Evolutionary conservation across 1,140 invertebrate genomes (phyloP).

Genomic region (Heliothis subflexa): DNA sequence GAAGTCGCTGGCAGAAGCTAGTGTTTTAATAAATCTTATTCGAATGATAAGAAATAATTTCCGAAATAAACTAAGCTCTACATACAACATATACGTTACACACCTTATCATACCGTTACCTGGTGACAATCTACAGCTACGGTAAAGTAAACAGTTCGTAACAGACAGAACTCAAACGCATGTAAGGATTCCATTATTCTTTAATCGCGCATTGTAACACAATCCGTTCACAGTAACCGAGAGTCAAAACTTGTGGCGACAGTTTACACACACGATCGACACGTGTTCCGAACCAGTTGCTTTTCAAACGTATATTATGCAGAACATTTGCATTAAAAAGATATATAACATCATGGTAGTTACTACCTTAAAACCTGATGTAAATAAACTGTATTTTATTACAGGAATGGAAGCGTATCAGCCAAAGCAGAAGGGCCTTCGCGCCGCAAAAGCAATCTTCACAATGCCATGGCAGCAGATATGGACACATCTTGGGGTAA

Average conservation of each 20-base stretch:
- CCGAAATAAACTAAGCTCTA: too few relatives aligned
- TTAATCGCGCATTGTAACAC: slow-evolving; percentile 15
- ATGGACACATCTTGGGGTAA: slow-evolving; percentile 81
- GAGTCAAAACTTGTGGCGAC: slow-evolving; percentile 13
- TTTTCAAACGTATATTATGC: neutral
- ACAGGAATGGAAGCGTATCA: slow-evolving; percentile 80
- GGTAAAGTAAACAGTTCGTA: slow-evolving; percentile 1
- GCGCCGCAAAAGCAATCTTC: slow-evolving; percentile 89
- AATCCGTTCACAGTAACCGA: slow-evolving; percentile 10
- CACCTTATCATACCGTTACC: too few relatives aligned
- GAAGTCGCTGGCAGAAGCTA: too few relatives aligned
- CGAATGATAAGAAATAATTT: too few relatives aligned
- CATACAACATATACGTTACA: too few relatives aligned
- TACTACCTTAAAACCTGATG: neutral
- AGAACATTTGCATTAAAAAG: slow-evolving; percentile 3
- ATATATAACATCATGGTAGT: neutral
- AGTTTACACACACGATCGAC: slow-evolving; percentile 4
- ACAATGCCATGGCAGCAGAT: slow-evolving; percentile 85
- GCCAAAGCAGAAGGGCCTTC: slow-evolving; percentile 85
- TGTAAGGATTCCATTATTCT: slow-evolving; percentile 15
- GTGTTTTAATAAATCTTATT: too few relatives aligned
- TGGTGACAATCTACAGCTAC: too few relatives aligned
- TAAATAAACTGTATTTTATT: slow-evolving; percentile 37
- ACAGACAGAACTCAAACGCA: neutral
- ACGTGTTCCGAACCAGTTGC: slow-evolving; percentile 21